phyloP scores from a whole-genome alignment of 2,113 vertebrate species.

The Barbus barbus region DNA sequence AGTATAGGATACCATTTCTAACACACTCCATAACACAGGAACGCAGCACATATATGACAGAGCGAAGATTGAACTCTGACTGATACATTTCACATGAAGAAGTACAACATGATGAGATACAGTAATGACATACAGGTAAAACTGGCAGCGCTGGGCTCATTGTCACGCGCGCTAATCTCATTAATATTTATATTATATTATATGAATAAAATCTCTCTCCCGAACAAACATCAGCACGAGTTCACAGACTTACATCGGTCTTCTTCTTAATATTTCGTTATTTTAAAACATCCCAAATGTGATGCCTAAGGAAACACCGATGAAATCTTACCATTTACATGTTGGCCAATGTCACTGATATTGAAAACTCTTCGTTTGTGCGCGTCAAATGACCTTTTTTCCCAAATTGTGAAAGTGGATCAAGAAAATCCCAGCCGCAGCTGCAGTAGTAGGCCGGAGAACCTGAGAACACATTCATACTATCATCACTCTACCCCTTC shows the following conservation, averaged over 20 bases:
- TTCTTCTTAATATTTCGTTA: slow-evolving; percentile 25
- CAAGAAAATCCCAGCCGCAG: slow-evolving; percentile 71
- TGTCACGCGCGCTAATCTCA: neutral
- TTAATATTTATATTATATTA: neutral
- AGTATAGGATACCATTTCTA: neutral
- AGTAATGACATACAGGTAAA: neutral
- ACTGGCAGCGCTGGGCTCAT: neutral
- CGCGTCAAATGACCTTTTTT: slow-evolving; percentile 66
- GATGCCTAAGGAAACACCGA: slow-evolving; percentile 58
- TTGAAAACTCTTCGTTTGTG: slow-evolving; percentile 57
- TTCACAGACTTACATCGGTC: slow-evolving; percentile 17
- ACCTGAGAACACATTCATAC: slow-evolving; percentile 56
- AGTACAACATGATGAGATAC: slow-evolving; percentile 20
- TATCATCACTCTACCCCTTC: slow-evolving; percentile 62
- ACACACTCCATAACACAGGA: slow-evolving; percentile 6
- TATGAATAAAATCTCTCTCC: neutral
- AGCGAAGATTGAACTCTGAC: slow-evolving; percentile 25
- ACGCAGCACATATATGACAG: slow-evolving; percentile 46
- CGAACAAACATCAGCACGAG: slow-evolving; percentile 9
- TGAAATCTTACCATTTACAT: slow-evolving; percentile 78
- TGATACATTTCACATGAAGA: slow-evolving; percentile 39
- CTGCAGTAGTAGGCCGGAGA: slow-evolving; percentile 78
- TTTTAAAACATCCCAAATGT: slow-evolving; percentile 51
- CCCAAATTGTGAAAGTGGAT: slow-evolving; percentile 76
- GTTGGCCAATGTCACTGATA: slow-evolving; percentile 54